Percentiles rank a stretch among this genome's conserved stretches.
Conservation (phyloP, 2,113 vertebrate species). For the Hippopotamus amphibius region DNA sequence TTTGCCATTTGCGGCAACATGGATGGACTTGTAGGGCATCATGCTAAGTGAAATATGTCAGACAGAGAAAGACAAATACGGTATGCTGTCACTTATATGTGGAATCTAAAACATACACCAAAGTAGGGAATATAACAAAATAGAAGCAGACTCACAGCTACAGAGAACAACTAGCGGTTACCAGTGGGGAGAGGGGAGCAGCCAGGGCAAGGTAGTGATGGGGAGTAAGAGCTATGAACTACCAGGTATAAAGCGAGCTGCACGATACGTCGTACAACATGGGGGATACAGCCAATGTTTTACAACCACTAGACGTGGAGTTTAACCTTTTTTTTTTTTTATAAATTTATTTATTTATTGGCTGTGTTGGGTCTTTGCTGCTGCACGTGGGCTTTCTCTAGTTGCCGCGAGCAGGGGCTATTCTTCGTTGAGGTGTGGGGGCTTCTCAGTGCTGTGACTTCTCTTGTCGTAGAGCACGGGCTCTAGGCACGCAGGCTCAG, state of each 20-base stretch:
- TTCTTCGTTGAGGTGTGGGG: no score
- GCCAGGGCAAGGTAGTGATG: not conserved
- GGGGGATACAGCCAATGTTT: rapidly evolving
- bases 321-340: no score
- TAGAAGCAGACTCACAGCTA: not conserved
- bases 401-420: no score
- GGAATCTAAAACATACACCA: not conserved
- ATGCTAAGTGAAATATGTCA: not conserved
- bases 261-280: not conserved
- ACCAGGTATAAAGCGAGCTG: no score
- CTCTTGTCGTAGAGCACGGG: no score
- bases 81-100: not conserved
- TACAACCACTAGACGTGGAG: not conserved
- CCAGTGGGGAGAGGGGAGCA: not conserved
- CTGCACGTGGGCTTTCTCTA: no score
- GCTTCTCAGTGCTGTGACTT: no score
- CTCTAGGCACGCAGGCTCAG: no score
- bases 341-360: no score
- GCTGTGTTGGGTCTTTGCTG: no score
- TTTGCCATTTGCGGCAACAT: not conserved
- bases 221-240: rapidly evolving
- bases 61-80: not conserved
- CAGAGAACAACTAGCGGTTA: not conserved
- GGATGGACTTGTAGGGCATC: not conserved
- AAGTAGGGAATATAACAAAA: not conserved